Percentiles rank a stretch among this genome's conserved stretches.
phyloP scores from a whole-genome alignment of 2,113 vertebrate genomes.

The Tragelaphus scriptus region DNA sequence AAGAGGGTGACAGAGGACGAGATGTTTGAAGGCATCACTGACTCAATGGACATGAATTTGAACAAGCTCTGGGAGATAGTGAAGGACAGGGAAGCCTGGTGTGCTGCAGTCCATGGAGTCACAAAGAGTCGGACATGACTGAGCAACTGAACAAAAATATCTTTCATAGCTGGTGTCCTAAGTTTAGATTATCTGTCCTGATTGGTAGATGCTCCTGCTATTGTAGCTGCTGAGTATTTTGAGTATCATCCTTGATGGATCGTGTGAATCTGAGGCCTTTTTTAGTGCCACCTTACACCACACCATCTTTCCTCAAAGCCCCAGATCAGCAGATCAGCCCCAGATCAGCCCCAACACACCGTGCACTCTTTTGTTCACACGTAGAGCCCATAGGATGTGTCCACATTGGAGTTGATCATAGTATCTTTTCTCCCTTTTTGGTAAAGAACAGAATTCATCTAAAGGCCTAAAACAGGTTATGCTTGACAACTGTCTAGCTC shows the following conservation, averaged over 20 bases:
- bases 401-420: not conserved
- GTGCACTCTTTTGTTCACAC: not conserved
- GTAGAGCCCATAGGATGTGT: not conserved
- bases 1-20: not conserved
- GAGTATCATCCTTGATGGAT: not conserved
- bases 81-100: not conserved
- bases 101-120: not conserved
- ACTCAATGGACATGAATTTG: not conserved
- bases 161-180: not conserved
- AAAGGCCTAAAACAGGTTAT: not conserved
- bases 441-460: not conserved
- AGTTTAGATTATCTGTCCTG: not conserved
- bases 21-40: not conserved
- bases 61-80: not conserved
- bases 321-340: not conserved
- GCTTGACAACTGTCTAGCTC: not conserved
- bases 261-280: not conserved
- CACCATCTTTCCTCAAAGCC: not conserved
- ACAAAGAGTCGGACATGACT: not conserved
- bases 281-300: not conserved
- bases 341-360: no score
- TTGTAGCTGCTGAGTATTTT: not conserved
- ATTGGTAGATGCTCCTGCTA: not conserved
- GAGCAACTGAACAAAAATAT: not conserved
- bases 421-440: not conserved